These are phyloP conservation scores for Mystacornis crossleyi DNA, from an alignment of 2,113 vertebrate species.

Conservation along the genomic window DNA sequence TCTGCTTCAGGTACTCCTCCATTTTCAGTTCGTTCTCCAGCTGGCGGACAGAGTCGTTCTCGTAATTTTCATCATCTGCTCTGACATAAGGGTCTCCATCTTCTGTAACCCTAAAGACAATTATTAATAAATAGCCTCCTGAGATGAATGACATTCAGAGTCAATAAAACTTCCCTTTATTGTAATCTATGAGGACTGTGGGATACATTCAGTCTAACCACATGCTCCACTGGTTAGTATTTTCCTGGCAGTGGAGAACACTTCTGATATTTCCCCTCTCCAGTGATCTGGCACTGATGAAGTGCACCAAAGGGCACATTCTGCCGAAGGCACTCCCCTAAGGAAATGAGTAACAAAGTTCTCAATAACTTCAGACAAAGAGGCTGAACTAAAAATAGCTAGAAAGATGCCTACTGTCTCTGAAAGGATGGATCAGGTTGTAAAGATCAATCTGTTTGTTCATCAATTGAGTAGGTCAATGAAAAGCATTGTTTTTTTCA, in stretches of 20 bases:
- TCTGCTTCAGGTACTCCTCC: constrained; percentile 91
- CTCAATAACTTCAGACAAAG: not conserved
- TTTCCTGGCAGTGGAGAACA: not conserved
- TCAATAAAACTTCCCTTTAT: not conserved
- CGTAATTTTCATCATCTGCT: constrained; percentile 84
- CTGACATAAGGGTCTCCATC: constrained; percentile 78
- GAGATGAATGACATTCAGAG: constrained; percentile 1
- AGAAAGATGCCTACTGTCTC: not conserved
- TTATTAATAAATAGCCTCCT: constrained; percentile 62
- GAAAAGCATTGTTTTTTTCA: not conserved
- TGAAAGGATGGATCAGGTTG: not conserved
- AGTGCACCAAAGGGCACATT: not conserved
- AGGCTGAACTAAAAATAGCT: not conserved
- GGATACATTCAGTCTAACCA: not conserved
- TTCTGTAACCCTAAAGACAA: constrained; percentile 76
- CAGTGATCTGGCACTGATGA: not conserved
- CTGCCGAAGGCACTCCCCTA: not conserved
- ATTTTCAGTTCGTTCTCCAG: constrained; percentile 89
- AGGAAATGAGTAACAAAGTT: not conserved
- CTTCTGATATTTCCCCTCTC: not conserved
- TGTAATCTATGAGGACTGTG: not conserved
- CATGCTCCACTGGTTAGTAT: not conserved
- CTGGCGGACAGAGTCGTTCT: constrained; percentile 88
- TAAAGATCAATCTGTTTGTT: not conserved
- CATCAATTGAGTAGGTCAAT: not conserved